Evolutionary conservation across 2,888 invertebrate genomes (phyloP).

Genomic region (Odontomyia ornata): DNA sequence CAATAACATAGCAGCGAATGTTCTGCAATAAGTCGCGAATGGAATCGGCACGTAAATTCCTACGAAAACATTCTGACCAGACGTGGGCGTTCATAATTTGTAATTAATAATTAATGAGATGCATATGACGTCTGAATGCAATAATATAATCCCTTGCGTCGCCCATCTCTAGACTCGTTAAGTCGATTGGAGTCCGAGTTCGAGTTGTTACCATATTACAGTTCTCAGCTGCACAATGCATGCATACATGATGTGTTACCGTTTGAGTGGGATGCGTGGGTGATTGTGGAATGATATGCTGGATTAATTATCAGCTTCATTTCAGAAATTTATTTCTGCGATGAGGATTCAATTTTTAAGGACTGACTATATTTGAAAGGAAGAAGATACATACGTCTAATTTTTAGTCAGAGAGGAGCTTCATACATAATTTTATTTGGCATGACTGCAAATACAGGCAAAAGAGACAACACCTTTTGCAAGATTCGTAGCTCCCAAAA

Average conservation of each 20-base stretch:
- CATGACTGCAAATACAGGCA: background rate
- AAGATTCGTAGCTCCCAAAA: conserved; percentile 4
- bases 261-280: too few species aligned
- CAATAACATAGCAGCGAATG: conserved; percentile 20
- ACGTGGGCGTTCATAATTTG: conserved; percentile 55
- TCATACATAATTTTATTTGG: too few species aligned
- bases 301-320: too few species aligned
- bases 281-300: too few species aligned
- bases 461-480: too few species aligned
- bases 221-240: background rate
- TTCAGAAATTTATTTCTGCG: too few species aligned
- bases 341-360: too few species aligned
- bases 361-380: too few species aligned
- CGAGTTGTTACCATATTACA: conserved; percentile 13
- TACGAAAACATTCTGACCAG: conserved; percentile 45
- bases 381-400: too few species aligned
- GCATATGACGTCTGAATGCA: conserved; percentile 53
- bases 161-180: conserved; percentile 31
- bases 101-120: conserved; percentile 55
- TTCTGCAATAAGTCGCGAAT: conserved; percentile 27
- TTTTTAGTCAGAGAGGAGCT: too few species aligned
- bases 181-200: background rate
- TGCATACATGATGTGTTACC: too few species aligned
- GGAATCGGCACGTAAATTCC: conserved; percentile 23
- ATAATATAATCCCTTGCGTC: conserved; percentile 46